A percentile compares a stretch with the other conserved stretches of the same genome.
These are phyloP conservation scores for Pteropus rufus DNA, from an alignment of 2,797 vertebrate species.

Conservation along the genomic window DNA sequence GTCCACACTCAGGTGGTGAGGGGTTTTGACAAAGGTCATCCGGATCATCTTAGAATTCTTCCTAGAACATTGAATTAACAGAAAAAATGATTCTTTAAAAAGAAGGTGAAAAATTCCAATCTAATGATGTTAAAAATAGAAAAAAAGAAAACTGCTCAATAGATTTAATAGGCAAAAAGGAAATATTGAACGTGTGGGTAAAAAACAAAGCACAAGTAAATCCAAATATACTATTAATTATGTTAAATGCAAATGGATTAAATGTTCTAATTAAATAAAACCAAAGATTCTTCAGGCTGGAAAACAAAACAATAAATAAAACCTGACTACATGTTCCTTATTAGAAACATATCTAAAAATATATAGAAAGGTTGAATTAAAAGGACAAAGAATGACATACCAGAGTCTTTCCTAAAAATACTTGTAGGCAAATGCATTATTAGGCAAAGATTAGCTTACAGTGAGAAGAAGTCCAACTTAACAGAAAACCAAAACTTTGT, in stretches of 20 bases:
- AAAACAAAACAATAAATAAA: neutral
- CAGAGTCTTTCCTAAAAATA: neutral
- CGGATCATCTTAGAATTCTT: neutral
- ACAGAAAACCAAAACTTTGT: neutral
- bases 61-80: neutral
- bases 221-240: neutral
- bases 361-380: neutral
- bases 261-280: constrained; percentile 10
- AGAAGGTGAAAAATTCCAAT: neutral
- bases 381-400: neutral
- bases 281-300: neutral
- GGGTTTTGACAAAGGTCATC: no score
- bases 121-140: neutral
- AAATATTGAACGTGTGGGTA: neutral
- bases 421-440: neutral
- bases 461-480: neutral
- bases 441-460: neutral
- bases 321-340: neutral
- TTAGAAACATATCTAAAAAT: neutral
- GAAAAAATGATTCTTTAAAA: neutral
- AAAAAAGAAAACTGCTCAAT: neutral
- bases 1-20: no score
- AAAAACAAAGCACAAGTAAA: neutral
- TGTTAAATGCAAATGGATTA: neutral
- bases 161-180: neutral